These are phyloP conservation scores for Phymastichus coffea DNA, from an alignment of 1,140 invertebrate species.

Conservation along the genomic window DNA sequence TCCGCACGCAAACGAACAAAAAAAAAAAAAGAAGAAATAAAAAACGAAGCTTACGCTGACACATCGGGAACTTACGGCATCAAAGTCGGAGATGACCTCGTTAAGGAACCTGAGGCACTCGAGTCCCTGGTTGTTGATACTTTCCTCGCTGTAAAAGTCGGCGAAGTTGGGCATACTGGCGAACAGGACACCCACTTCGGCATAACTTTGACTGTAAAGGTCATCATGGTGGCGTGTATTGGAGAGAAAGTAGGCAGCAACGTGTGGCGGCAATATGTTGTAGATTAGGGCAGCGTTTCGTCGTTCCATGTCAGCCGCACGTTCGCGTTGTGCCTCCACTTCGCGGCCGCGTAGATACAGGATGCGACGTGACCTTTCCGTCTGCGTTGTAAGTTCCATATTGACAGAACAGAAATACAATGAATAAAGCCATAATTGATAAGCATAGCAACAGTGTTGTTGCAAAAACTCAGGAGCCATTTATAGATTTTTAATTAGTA, in stretches of 20 bases:
- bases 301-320: slow-evolving; percentile 80
- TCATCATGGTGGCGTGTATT: slow-evolving; percentile 81
- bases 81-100: slow-evolving; percentile 97
- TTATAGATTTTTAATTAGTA: no score
- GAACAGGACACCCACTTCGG: slow-evolving; percentile 89
- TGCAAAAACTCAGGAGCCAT: no score
- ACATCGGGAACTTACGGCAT: slow-evolving; percentile 86
- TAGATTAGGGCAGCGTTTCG: slow-evolving; percentile 88
- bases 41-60: no score
- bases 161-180: slow-evolving; percentile 93
- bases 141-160: slow-evolving; percentile 95
- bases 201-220: slow-evolving; percentile 90
- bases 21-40: no score
- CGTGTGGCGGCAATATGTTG: slow-evolving; percentile 85
- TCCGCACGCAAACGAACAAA: no score
- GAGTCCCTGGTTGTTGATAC: slow-evolving; percentile 93
- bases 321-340: slow-evolving; percentile 78
- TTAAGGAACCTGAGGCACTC: slow-evolving; percentile 95
- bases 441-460: no score
- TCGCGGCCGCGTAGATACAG: slow-evolving; percentile 74
- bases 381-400: slow-evolving; percentile 60
- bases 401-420: no score
- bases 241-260: slow-evolving; percentile 87
- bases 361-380: slow-evolving; percentile 75
- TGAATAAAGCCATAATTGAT: no score